Conservation (phyloP, 2,113 vertebrate species). For the Tetrao urogallus region DNA sequence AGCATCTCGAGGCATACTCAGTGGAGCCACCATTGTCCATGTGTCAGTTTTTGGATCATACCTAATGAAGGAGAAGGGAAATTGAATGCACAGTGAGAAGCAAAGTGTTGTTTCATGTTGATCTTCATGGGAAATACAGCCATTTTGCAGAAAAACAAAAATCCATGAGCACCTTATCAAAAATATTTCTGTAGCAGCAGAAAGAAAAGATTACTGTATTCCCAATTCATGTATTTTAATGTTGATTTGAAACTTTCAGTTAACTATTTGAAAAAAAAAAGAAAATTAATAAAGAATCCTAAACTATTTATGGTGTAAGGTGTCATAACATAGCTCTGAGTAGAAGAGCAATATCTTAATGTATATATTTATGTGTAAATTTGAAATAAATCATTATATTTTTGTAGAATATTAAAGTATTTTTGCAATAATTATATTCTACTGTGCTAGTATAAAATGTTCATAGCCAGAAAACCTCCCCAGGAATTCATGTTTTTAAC, state of each 20-base stretch:
- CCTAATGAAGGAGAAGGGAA: slow-evolving; percentile 56
- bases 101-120: background rate
- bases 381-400: background rate
- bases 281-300: background rate
- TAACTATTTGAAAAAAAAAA: background rate
- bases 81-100: background rate
- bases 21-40: slow-evolving; percentile 83
- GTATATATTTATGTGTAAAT: background rate
- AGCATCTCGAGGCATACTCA: slow-evolving; percentile 84
- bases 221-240: background rate
- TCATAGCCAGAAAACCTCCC: background rate
- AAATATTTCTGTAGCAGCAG: background rate
- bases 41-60: slow-evolving; percentile 86
- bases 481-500: background rate
- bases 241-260: background rate
- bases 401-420: background rate
- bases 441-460: rapidly evolving
- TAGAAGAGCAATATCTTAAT: background rate
- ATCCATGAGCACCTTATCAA: background rate
- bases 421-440: background rate
- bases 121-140: background rate
- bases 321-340: background rate
- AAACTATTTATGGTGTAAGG: rapidly evolving
- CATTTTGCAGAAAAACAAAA: rapidly evolving
- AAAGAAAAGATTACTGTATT: background rate